These are phyloP conservation scores for Machimus rusticus DNA, from an alignment of 2,888 invertebrate genomes.

Conservation along the genomic window DNA sequence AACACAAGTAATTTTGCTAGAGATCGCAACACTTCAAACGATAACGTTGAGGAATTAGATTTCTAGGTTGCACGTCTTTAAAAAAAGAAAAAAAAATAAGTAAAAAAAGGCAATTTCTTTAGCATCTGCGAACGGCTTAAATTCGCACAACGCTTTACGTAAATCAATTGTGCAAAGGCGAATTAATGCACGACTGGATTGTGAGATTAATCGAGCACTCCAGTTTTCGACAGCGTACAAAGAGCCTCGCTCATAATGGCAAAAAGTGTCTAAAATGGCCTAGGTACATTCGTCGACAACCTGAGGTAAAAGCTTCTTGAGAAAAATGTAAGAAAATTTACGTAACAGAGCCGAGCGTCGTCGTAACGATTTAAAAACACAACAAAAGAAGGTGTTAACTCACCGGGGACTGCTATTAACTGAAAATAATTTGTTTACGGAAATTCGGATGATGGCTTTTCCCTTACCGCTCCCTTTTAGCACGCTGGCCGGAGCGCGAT, in stretches of 20 bases:
- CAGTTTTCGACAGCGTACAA: background rate
- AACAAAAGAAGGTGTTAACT: slow-evolving; percentile 1
- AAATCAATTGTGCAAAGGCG: slow-evolving; percentile 12
- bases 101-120: background rate
- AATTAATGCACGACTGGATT: background rate
- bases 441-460: background rate
- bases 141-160: background rate
- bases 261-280: background rate
- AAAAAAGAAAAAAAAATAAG: background rate
- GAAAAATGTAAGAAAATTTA: background rate
- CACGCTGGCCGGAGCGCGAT: background rate
- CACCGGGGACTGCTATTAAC: background rate
- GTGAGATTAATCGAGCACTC: background rate
- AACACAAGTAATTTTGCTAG: background rate
- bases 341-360: background rate
- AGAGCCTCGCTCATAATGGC: background rate
- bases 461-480: background rate
- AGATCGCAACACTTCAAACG: background rate
- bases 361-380: background rate
- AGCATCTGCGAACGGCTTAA: background rate
- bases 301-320: background rate
- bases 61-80: slow-evolving; percentile 1
- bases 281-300: background rate
- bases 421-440: slow-evolving; percentile 1
- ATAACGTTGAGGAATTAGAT: background rate